These are phyloP conservation scores for Cryptus armator DNA, from an alignment of 2,888 invertebrate species.

Conservation along the genomic window DNA sequence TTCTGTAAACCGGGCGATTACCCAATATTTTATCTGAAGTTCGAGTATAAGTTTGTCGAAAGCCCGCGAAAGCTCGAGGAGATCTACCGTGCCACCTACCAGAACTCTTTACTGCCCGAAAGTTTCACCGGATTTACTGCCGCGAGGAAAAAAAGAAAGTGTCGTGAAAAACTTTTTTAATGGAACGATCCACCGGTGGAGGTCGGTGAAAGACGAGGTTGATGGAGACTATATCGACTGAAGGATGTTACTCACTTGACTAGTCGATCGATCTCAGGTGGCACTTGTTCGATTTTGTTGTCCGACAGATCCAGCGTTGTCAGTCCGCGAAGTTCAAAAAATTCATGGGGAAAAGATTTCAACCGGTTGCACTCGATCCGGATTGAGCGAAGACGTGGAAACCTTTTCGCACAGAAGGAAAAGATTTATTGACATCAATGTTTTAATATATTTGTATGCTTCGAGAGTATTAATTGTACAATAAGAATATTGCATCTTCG, in stretches of 20 bases:
- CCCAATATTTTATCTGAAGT: slow-evolving; percentile 26
- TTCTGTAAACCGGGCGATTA: not conserved
- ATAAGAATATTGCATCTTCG: no score
- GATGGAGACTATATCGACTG: slow-evolving; percentile 55
- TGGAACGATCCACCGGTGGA: slow-evolving; percentile 52
- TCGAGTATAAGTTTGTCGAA: slow-evolving; percentile 48
- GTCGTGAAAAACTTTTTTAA: slow-evolving; percentile 56
- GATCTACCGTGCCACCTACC: slow-evolving; percentile 11
- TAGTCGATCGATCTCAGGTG: slow-evolving; percentile 88
- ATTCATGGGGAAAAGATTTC: slow-evolving; percentile 87
- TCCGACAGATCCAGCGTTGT: slow-evolving; percentile 90
- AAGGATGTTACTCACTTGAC: slow-evolving; percentile 85
- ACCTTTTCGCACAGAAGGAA: slow-evolving; percentile 70
- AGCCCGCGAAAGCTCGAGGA: slow-evolving; percentile 18
- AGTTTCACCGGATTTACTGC: slow-evolving; percentile 45
- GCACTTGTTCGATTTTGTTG: slow-evolving; percentile 89
- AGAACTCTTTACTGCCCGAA: slow-evolving; percentile 40
- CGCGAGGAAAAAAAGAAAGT: slow-evolving; percentile 34
- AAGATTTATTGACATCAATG: slow-evolving; percentile 1
- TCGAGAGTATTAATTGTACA: not conserved
- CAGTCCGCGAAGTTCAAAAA: slow-evolving; percentile 88
- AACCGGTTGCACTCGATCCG: slow-evolving; percentile 87
- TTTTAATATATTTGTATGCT: slow-evolving; percentile 16
- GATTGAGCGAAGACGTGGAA: slow-evolving; percentile 78
- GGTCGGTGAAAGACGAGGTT: not conserved